Base-by-base conservation (phyloP, 2,113 vertebrate genomes). In the Trinectes maculatus region DNA sequence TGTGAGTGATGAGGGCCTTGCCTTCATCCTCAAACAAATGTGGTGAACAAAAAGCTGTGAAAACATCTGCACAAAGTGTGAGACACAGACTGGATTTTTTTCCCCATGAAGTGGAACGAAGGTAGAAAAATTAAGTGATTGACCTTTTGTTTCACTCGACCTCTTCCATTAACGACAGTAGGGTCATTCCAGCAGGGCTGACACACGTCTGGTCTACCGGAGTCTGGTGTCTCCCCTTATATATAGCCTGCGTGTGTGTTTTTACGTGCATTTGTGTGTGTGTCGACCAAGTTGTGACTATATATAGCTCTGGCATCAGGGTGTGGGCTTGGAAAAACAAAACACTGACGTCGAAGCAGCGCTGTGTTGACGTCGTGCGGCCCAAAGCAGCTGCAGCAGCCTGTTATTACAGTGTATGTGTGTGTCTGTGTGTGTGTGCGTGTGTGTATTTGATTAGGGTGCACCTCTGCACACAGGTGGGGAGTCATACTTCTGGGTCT, bases 251-350 rank as follows among this genome's bases (percentile, higher is more conserved):
- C 58, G 58, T 62, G 52, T 54, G 46, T 65, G 68, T 61, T 11
- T 60, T 13, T 47, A 34, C 4, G 25, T 49, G 80, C 52, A 11
- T 79, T 61, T 75, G 10, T 77, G 73, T 67, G 67, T 60, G 59
- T 54, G 78, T 74, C 76, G 79, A 54, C 26, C 8, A 8, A 74
- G 65, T 68, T 16, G 3, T 2, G 29, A 3, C 86, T 89, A 91
- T 84, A 87, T 85, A 84, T 89, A 89, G 79, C 42, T 11, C 71
- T 82, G 75, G 85, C 85, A 89, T 89, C 86, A 87, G 87, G 87
- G 89, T 74, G 89, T 87, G 85, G 85, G 84, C 85, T 74, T 87
- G 89, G 86, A 89, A 91, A 91, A 88, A 89, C 86, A 89, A 89
- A 87, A 89, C 83, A 79, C 52, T 86, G 89, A 89, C 87, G 85